Evolutionary conservation across 2,888 invertebrate species (phyloP), one percentile per base, ranked within the genome.

Genomic region (Dicroscelio sp.): DNA sequence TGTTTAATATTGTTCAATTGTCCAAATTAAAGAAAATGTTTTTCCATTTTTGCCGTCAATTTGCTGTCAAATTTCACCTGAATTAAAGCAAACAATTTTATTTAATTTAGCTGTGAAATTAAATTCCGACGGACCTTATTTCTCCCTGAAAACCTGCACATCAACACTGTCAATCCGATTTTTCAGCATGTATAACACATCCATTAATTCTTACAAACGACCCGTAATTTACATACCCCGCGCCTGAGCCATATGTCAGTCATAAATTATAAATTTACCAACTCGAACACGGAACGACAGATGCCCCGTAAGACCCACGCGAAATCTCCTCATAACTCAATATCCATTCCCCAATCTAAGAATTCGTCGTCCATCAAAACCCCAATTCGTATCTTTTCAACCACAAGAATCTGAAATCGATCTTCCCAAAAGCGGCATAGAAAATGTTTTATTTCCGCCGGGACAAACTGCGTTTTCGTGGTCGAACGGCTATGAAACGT

Each of bases 191-290:
- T 31, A 55, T 55, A 67, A 76, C 79, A 27, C 20, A 52, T 79
- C 63, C 71, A 71, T 86, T 86, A 86, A 86, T 71, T 79, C 58
- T 48, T 71, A 60, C 63, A 79, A 79, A 71, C 35, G 86, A 65
- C 55, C 20, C 6, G 25, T 38, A 80, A 86, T 86, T 73, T 86
- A 75, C 63, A 79, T 79, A 73, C 73, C 35, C 25, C 65, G 23
- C 55, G 35, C 38, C 73, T 63, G 48, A 73, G 31, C 79, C 86
- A 69, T 86, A 86, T 79, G 86, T 86, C 78, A 80, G 86, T 73
- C 58, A 80, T 86, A 86, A 79, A 86, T 86, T 86, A 86, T 80
- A 86, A 80, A 87, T 82, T 75, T 87, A 80, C 65, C 63, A 75
- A 82, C 23, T 87, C 55, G 63, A 80, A 82, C 60, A 31, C 55